phyloP scores from a whole-genome alignment of 1,140 invertebrate genomes.

The Oryzaephilus surinamensis region DNA sequence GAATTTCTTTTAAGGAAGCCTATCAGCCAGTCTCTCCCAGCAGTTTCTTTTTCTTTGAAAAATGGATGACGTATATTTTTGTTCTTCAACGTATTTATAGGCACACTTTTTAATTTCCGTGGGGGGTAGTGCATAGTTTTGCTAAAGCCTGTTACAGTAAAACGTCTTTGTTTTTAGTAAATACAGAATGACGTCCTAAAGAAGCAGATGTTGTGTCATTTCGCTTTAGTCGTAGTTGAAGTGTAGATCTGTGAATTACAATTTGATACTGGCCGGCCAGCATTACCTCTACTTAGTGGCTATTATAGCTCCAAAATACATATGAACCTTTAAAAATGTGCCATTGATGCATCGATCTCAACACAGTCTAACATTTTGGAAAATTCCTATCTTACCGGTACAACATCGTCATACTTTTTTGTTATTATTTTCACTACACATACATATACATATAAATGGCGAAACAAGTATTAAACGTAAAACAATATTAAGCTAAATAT shows the following conservation, averaged over 20 bases:
- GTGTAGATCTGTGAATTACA: not conserved
- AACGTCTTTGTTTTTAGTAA: not conserved
- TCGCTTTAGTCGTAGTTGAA: not conserved
- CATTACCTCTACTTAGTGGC: not conserved
- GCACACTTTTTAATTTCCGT: slow-evolving; percentile 5
- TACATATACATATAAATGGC: not conserved
- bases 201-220: not conserved
- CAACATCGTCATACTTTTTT: not conserved
- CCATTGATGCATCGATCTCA: not conserved
- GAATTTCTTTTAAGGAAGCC: slow-evolving; percentile 3
- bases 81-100: slow-evolving; percentile 2
- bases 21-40: not conserved
- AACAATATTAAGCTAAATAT: not conserved
- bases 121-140: not conserved
- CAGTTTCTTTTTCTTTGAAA: slow-evolving; percentile 2
- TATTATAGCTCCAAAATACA: not conserved
- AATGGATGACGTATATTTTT: not conserved
- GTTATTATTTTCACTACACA: not conserved
- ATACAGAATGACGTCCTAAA: not conserved
- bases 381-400: not conserved
- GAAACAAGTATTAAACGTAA: not conserved
- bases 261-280: not conserved
- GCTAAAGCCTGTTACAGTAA: not conserved
- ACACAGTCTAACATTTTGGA: not conserved
- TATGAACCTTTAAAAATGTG: not conserved